Base-by-base conservation (phyloP, 2,113 vertebrate genomes). In the Leptobrachium ailaonicum region DNA sequence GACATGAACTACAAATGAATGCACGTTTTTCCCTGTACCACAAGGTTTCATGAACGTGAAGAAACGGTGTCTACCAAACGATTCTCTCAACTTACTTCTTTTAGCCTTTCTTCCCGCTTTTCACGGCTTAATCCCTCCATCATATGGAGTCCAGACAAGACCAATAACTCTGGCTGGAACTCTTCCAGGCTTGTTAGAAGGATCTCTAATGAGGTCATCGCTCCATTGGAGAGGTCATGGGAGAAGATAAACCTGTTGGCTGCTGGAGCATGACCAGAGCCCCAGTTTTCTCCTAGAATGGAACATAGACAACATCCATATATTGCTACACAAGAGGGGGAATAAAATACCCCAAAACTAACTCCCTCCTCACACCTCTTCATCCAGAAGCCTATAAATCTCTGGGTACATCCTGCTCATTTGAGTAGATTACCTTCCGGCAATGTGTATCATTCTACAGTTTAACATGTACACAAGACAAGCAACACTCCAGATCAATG, bases 221-320 rank as follows among this genome's bases (percentile, higher is more conserved):
- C 95, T 0, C 96, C 96, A 1, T 99, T 99, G 66, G 97, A 95
- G 45, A 96, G 86, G 62, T 99, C 98, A 0, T 99, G 98, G 62
- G 98, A 99, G 87, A 99, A 98, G 91, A 99, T 99, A 87, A 99
- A 99, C 83, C 97, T 96, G 90, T 96, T 99, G 80, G 97, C 98
- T 44, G 94, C 88, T 54, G 97, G 96, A 0, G 98, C 97, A 87
- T 53, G 91, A 56, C 89, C 89, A 0, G 82, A 86, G 56, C 94
- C 96, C 97, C 96, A 98, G 82, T 91, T 84, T 83, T 99, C 97
- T 42, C 96, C 98, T 99, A 66, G 58, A 87, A 82, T 71, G 82
- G 80, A 47, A 83, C 78, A 42, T 5, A 43, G 13, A 60, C 4
- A 60, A 12, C 47, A 32, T 50, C 8, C 4, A 50, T 50, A 50